phyloP scores from a whole-genome alignment of 2,888 invertebrate species.

The Aphodius sticticus region DNA sequence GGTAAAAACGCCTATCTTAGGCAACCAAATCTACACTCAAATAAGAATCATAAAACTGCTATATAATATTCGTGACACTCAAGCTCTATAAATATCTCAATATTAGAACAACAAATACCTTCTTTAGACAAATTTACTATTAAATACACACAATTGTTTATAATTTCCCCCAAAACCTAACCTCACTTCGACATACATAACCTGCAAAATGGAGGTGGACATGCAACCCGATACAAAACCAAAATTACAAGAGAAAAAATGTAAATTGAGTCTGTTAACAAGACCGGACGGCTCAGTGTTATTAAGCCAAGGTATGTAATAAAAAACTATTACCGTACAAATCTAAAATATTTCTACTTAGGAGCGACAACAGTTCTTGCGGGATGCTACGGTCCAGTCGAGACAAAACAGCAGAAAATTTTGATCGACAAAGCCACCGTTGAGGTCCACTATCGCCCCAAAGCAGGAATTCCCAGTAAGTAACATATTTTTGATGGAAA shows the following conservation, averaged over 20 bases:
- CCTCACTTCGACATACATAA: conserved; percentile 11
- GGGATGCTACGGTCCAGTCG: conserved; percentile 84
- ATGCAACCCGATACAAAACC: neutral
- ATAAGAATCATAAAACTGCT: no score
- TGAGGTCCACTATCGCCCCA: conserved; percentile 80
- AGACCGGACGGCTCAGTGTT: conserved; percentile 82
- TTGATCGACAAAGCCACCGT: conserved; percentile 80
- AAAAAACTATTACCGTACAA: conserved; percentile 21
- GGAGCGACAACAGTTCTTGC: conserved; percentile 81
- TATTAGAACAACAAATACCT: neutral
- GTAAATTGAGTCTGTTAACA: conserved; percentile 76
- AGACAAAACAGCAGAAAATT: conserved; percentile 78
- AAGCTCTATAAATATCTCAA: no score
- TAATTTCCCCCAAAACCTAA: neutral
- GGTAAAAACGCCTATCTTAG: no score
- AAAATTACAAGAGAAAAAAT: conserved; percentile 53
- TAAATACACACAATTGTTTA: neutral
- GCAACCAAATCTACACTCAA: no score
- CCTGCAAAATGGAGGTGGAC: conserved; percentile 30
- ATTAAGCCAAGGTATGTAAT: conserved; percentile 73
- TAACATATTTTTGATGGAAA: neutral
- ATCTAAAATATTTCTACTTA: conserved; percentile 56
- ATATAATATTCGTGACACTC: no score
- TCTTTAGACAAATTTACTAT: no score
- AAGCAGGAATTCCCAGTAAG: conserved; percentile 74